Percentiles rank a stretch among this genome's conserved stretches.
phyloP scores from a whole-genome alignment of 1,140 invertebrate species.

The Brachionus rubens region DNA sequence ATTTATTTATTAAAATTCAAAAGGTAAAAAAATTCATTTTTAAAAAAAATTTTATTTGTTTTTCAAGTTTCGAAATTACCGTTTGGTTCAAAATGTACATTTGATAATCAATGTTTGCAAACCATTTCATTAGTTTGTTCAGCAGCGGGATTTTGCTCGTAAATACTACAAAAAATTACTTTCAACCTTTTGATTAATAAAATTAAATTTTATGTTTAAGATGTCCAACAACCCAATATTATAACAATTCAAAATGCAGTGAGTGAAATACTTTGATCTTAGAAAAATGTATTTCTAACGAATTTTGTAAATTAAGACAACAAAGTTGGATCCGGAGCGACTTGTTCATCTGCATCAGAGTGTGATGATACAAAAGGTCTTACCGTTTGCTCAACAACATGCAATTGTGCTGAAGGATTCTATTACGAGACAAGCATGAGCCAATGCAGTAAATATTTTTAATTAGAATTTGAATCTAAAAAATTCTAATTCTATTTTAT shows the following conservation, averaged over 20 bases:
- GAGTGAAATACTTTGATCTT: too few relatives aligned
- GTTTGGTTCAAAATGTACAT: not conserved
- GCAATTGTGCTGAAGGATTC: too few relatives aligned
- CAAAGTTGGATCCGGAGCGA: too few relatives aligned
- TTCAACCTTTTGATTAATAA: not conserved
- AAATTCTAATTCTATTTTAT: too few relatives aligned
- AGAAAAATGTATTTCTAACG: too few relatives aligned
- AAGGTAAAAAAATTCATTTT: not conserved
- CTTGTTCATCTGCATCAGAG: not conserved
- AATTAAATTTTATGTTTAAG: not conserved
- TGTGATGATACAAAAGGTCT: constrained; percentile 26
- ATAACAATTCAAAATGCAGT: not conserved
- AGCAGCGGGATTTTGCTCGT: not conserved
- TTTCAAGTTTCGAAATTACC: not conserved
- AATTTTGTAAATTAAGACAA: too few relatives aligned
- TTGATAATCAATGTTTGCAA: not conserved
- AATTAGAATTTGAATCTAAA: too few relatives aligned
- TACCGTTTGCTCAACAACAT: too few relatives aligned
- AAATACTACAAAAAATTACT: not conserved
- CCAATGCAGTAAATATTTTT: too few relatives aligned
- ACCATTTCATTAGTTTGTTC: constrained; percentile 13
- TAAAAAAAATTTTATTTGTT: not conserved
- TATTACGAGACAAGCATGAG: too few relatives aligned
- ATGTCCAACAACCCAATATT: not conserved
- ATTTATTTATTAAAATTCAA: not conserved